phyloP scores from a whole-genome alignment of 2,888 invertebrate species.

The Drosophila quinaria region DNA sequence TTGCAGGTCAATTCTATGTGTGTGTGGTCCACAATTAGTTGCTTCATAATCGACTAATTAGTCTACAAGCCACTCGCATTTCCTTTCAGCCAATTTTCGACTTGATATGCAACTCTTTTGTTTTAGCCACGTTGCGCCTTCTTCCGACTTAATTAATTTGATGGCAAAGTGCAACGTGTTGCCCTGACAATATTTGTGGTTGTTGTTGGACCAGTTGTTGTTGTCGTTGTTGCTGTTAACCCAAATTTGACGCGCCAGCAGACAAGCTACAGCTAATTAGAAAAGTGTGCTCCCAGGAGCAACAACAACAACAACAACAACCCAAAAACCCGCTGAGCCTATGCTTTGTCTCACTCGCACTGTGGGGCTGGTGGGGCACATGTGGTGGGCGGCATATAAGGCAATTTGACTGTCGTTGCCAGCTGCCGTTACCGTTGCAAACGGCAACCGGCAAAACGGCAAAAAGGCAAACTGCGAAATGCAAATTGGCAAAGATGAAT shows the following conservation, averaged over 20 bases:
- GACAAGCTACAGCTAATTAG: constrained; percentile 69
- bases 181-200: constrained; percentile 42
- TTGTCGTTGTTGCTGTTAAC: constrained; percentile 43
- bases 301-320: not conserved
- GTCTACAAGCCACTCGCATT: constrained; percentile 33
- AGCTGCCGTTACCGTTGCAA: constrained; percentile 13
- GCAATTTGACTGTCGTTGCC: constrained; percentile 35
- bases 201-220: too few relatives aligned
- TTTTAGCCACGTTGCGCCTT: constrained; percentile 33
- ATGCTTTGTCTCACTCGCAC: constrained; percentile 8
- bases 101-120: constrained; percentile 10
- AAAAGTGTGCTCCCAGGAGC: constrained; percentile 62
- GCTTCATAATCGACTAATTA: constrained; percentile 74
- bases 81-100: constrained; percentile 22
- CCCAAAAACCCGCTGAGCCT: constrained; percentile 22
- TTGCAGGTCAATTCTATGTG: constrained; percentile 70
- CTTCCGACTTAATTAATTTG: constrained; percentile 75
- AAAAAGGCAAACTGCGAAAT: constrained; percentile 54
- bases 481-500: constrained; percentile 73
- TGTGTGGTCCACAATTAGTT: constrained; percentile 61
- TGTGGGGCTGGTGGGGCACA: not conserved
- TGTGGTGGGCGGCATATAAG: constrained; percentile 49
- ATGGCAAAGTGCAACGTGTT: constrained; percentile 68
- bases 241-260: constrained; percentile 67
- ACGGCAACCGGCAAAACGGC: constrained; percentile 24